These are phyloP conservation scores for Unio pictorum DNA, from an alignment of 2,888 invertebrate genomes.

Conservation along the genomic window DNA sequence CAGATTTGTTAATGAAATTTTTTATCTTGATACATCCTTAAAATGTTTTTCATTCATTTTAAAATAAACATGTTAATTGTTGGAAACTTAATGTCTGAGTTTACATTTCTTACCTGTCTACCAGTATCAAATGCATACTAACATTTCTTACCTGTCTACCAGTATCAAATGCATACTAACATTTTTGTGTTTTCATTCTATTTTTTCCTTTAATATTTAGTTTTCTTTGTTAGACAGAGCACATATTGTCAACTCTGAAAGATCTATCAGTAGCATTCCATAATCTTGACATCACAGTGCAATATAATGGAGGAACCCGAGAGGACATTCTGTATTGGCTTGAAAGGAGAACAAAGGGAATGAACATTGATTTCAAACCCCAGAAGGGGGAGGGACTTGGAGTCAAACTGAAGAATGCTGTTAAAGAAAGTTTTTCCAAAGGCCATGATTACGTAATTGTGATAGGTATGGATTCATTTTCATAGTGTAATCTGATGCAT, in stretches of 20 bases:
- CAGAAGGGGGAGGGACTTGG: slow-evolving; percentile 41
- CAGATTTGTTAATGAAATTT: no score
- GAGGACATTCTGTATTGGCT: slow-evolving; percentile 46
- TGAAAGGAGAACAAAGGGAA: slow-evolving; percentile 17
- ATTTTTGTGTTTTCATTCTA: neutral
- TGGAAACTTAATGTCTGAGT: no score
- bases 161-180: no score
- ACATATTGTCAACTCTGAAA: slow-evolving; percentile 34
- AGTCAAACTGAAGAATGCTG: slow-evolving; percentile 34
- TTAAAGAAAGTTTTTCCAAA: slow-evolving; percentile 30
- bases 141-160: no score
- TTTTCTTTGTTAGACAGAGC: slow-evolving; percentile 41
- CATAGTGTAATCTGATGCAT: no score
- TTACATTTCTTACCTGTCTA: no score
- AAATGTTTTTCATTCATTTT: no score
- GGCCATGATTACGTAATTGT: slow-evolving; percentile 40
- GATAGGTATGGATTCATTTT: slow-evolving; percentile 32
- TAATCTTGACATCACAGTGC: slow-evolving; percentile 30
- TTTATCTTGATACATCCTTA: no score
- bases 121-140: no score
- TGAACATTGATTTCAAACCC: slow-evolving; percentile 20
- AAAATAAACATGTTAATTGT: no score
- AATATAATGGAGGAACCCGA: slow-evolving; percentile 40
- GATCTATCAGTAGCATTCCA: slow-evolving; percentile 9
- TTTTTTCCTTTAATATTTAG: neutral